Base-by-base conservation (phyloP, 1,140 invertebrate species). In the Doryteuthis pealeii region DNA sequence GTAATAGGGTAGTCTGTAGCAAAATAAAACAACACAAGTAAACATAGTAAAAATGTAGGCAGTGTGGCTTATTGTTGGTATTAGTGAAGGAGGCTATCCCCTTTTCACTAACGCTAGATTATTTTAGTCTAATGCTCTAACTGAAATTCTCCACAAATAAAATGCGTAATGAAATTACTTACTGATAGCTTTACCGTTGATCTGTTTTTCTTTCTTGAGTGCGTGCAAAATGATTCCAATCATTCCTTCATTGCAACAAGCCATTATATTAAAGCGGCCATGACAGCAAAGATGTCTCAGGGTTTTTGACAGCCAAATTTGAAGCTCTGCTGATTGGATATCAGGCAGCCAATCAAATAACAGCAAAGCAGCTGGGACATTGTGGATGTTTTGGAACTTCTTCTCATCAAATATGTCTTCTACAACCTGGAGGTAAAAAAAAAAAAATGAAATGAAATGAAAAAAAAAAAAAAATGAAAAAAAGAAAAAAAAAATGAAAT, bases 281-380 rank as follows among this genome's bases (percentile, higher is more conserved):
- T 72, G 74, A 15, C 72, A 65, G 76, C 85, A 83, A 40, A 87
- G 74, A 8, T 18, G 66, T 15, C 72, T 58, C 73, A 87, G 75
- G 58, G 76, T 69, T 40, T 84, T 77, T 14, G 82, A 79, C 73
- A 87, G 74, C 85, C 85, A 86, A 54, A 81, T 80, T 66, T 86
- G 85, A 12, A 85, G 79, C 54, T 86, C 82, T 77, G 81, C 81
- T 79, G 85, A 85, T 78, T 86, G 81, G 33, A 87, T 83, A 69
- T 84, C 84, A 4, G 83, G 82, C 74, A 86, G 77, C 83, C 85
- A 87, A 35, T 84, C 78, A 35, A 86, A 75, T 31, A 87, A 77
- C 79, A 83, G 82, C 18, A 84, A 70, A 30, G 84, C 84, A 65
- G 83, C 83, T 35, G 82, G 79, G 6, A 81, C 79, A 74, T 87